These are phyloP conservation scores for Tuberolachnus salignus DNA, from an alignment of 2,888 invertebrate species.

Conservation along the genomic window DNA sequence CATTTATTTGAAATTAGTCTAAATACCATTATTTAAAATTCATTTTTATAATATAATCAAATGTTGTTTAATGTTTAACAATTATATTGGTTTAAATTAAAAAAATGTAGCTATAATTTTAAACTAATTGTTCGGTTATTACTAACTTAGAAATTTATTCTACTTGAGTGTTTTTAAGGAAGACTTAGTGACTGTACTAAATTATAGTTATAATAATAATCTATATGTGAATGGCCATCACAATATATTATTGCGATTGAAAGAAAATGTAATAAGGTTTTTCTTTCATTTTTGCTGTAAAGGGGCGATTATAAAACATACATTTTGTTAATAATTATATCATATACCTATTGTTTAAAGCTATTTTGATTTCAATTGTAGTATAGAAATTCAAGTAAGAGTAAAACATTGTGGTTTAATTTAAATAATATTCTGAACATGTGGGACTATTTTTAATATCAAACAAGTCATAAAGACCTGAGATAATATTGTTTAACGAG, in stretches of 20 bases:
- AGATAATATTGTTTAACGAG: neutral
- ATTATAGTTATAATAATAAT: neutral
- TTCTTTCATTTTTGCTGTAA: too few relatives aligned
- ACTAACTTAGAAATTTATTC: too few relatives aligned
- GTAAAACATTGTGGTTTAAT: neutral
- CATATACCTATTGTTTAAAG: neutral
- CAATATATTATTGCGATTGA: neutral
- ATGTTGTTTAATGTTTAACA: neutral
- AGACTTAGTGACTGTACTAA: neutral
- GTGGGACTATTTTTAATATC: neutral
- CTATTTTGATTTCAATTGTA: neutral
- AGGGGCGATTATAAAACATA: too few relatives aligned
- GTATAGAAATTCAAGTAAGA: neutral
- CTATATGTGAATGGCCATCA: constrained; percentile 1
- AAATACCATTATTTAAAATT: neutral
- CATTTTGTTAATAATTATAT: neutral
- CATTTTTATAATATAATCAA: neutral
- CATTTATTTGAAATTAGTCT: neutral
- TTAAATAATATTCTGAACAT: neutral
- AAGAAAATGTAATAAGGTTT: neutral
- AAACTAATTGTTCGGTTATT: too few relatives aligned
- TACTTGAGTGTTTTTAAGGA: too few relatives aligned
- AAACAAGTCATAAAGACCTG: neutral
- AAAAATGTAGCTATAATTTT: neutral
- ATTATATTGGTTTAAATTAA: neutral